Conservation (phyloP, 1,140 invertebrate species). For the Drosophila chauvacae region DNA sequence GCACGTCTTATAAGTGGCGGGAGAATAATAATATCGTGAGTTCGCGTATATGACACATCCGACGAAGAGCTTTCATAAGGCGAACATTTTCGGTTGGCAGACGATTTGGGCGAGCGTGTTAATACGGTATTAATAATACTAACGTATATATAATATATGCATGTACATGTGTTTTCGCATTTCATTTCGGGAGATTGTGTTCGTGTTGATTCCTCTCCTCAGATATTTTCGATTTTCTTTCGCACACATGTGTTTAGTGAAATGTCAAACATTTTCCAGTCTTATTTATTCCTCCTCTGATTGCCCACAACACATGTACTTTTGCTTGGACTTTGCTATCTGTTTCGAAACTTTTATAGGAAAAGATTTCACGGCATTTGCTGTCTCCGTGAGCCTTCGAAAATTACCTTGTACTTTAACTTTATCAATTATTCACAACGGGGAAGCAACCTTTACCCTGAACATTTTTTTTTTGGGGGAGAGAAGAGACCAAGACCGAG, state of each 20-base stretch:
- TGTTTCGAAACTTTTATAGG: background rate
- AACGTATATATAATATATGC: conserved; percentile 22
- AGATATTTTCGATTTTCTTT: conserved; percentile 36
- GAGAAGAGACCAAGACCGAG: conserved; percentile 2
- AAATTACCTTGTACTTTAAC: conserved; percentile 52
- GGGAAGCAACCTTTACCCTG: conserved; percentile 65
- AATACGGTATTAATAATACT: conserved; percentile 77
- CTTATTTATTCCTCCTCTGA: conserved; percentile 20
- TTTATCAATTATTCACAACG: conserved; percentile 73
- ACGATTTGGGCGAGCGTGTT: conserved; percentile 62
- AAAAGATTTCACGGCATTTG: conserved; percentile 16
- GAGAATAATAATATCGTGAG: conserved; percentile 12
- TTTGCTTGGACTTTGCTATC: background rate
- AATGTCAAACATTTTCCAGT: conserved; percentile 42
- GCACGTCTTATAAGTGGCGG: conserved; percentile 56
- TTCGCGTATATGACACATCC: conserved; percentile 66
- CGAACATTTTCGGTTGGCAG: conserved; percentile 34
- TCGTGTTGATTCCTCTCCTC: background rate
- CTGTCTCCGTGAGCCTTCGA: conserved; percentile 11
- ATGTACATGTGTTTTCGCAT: conserved; percentile 49
- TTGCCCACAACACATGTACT: conserved; percentile 11
- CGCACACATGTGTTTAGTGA: conserved; percentile 34
- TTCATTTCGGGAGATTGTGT: conserved; percentile 29
- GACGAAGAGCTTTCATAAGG: conserved; percentile 59
- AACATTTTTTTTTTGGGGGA: conserved; percentile 43